Percentiles rank a stretch among this genome's conserved stretches.
Evolutionary conservation across 2,113 vertebrate species (phyloP).

Genomic region (Psittacus erithacus): DNA sequence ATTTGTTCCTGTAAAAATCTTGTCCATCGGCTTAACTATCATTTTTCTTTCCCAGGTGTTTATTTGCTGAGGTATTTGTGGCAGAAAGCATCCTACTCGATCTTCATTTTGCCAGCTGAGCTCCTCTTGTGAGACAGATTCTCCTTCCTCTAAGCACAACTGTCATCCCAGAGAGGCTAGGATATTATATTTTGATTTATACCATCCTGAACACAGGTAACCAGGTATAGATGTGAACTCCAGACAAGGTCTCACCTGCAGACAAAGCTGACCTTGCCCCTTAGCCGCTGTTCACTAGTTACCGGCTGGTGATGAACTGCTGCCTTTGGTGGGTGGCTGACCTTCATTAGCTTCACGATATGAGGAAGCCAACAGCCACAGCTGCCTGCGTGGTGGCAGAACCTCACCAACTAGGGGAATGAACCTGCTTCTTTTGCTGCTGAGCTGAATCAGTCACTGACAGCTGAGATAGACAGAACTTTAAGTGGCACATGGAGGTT

Average conservation of each 20-base stretch:
- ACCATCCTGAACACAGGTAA: neutral
- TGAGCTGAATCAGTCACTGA: neutral
- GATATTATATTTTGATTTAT: neutral
- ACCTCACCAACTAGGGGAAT: neutral
- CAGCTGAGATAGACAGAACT: neutral
- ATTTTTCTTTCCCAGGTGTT: neutral
- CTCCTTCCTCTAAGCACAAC: neutral
- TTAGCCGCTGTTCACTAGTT: neutral
- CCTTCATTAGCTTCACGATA: accelerated
- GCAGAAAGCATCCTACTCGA: neutral
- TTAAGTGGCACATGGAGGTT: accelerated
- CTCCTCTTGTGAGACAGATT: neutral
- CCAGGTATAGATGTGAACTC: neutral
- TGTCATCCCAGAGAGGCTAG: neutral
- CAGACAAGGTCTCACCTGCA: neutral
- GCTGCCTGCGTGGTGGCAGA: neutral
- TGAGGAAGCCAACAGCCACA: accelerated
- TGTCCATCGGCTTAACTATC: neutral
- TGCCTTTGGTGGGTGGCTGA: neutral
- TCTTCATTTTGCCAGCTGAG: neutral
- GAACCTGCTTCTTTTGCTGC: neutral
- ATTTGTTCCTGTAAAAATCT: neutral
- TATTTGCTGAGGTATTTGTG: neutral
- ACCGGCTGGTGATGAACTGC: neutral
- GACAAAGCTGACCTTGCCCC: neutral